Evolutionary conservation across 64 coral and sea anemone species (phyloP), one percentile per base, ranked within the genome.

Genomic region (Pachyseris speciosa): DNA sequence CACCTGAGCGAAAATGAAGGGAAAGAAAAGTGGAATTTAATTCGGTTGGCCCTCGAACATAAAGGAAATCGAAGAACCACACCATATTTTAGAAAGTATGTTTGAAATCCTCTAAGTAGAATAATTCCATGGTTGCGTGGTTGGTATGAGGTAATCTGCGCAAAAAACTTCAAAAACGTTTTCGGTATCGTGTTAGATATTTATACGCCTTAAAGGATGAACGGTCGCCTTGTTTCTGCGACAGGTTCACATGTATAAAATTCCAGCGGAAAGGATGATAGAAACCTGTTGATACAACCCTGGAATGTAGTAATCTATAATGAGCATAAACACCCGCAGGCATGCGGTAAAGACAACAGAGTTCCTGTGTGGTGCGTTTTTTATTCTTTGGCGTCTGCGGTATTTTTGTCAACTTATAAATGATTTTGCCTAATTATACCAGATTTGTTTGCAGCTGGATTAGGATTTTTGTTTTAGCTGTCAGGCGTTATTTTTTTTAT

Each of bases 391-490:
- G 22, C 2, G 38, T 25, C 42, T 30, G 13, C 5, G 22, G 3
- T 15, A 49, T 7, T 29, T 75, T 75, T 75, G 40, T 75, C 28
- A n/a, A n/a, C n/a, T n/a, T n/a, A n/a, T 75, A 28, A 49, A 75
- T 24, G 31, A 17, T 76, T 76, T 44, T 17, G 73, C 25, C 17
- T 76, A 10, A 44, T 74, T 44, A 44, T 50, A n/a, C n/a, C n/a
- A 6, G 24, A 0, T 50, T 25, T 50, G 29, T 50, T 31, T 76
- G 42, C 2, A 47, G 11, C 30, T 32, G 8, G 26, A 11, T 45
- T 74, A 45, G 7, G 11, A 19, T 27, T 76, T 28, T 31, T 16
- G 24, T 13, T 61, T 25, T 61, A 16, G 22, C 27, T 7, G n/a
- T 24, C 9, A 8, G n/a, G n/a, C n/a, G n/a, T n/a, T n/a, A n/a